A percentile compares a stretch with the other conserved stretches of the same genome.
These are phyloP conservation scores for Lycaon pictus DNA, from an alignment of 2,113 vertebrate species.

Conservation along the genomic window DNA sequence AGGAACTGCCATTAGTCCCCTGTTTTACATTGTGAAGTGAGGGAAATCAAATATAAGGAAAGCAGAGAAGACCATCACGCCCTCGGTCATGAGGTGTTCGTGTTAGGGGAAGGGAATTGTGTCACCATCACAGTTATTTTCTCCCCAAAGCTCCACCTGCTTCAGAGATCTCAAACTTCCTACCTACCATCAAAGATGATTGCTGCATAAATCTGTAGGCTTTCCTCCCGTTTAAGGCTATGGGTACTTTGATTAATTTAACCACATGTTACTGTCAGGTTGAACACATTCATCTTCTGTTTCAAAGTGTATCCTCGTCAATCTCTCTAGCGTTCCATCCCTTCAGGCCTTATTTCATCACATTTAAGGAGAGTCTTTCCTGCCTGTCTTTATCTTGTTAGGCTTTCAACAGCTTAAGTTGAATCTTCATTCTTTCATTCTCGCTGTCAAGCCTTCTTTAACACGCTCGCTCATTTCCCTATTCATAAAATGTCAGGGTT, in stretches of 20 bases:
- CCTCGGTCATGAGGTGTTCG: background rate
- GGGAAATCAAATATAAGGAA: background rate
- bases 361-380: slow-evolving; percentile 87
- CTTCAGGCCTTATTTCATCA: slow-evolving; percentile 92
- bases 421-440: slow-evolving; percentile 89
- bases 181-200: slow-evolving; percentile 40
- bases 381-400: slow-evolving; percentile 91
- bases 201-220: slow-evolving; percentile 82
- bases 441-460: slow-evolving; percentile 87
- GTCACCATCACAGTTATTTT: background rate
- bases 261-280: slow-evolving; percentile 95
- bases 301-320: slow-evolving; percentile 90
- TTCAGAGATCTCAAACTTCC: slow-evolving; percentile 47
- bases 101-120: background rate
- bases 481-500: slow-evolving; percentile 85
- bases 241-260: slow-evolving; percentile 91
- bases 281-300: slow-evolving; percentile 91
- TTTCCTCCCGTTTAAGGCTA: slow-evolving; percentile 82
- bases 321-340: slow-evolving; percentile 92
- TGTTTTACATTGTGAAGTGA: background rate
- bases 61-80: background rate
- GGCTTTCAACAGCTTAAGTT: slow-evolving; percentile 88
- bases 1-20: background rate
- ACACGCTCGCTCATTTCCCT: slow-evolving; percentile 86
- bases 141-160: slow-evolving; percentile 31